Percentiles rank a stretch among this genome's conserved stretches.
phyloP scores from a whole-genome alignment of 2,797 vertebrate genomes.

The Euphonia xanthogaster region DNA sequence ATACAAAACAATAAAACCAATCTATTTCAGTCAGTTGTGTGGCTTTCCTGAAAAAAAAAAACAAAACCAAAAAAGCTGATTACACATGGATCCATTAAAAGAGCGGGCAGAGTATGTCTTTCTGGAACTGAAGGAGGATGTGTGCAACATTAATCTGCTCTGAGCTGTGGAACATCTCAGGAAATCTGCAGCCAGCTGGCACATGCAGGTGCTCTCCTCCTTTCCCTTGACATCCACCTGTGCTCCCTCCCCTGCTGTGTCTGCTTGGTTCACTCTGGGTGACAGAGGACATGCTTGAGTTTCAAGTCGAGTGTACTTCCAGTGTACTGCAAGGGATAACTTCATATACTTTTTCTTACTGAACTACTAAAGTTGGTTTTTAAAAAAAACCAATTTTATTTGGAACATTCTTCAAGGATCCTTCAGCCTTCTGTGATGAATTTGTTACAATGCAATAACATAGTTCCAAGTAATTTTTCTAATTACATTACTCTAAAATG shows the following conservation, averaged over 20 bases:
- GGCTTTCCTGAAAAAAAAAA: background rate
- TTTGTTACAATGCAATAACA: background rate
- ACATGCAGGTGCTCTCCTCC: background rate
- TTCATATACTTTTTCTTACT: background rate
- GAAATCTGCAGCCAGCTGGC: background rate
- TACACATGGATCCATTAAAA: background rate
- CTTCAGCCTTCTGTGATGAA: background rate
- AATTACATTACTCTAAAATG: background rate
- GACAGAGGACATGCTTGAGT: accelerated
- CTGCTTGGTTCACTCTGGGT: background rate
- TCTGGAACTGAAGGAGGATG: background rate
- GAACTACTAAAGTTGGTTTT: background rate
- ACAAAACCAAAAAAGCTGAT: background rate
- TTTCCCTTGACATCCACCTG: background rate
- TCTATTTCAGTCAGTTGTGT: background rate
- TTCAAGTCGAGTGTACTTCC: background rate
- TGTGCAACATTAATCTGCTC: background rate
- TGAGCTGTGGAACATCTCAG: background rate
- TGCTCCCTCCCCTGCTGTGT: background rate
- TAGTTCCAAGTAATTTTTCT: background rate
- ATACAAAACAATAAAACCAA: background rate
- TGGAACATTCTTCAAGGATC: background rate
- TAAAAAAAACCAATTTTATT: background rate
- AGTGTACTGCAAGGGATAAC: background rate
- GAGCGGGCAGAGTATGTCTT: background rate